These are phyloP conservation scores for Pyrocoelia pectoralis DNA, from an alignment of 2,888 invertebrate genomes.

Conservation along the genomic window DNA sequence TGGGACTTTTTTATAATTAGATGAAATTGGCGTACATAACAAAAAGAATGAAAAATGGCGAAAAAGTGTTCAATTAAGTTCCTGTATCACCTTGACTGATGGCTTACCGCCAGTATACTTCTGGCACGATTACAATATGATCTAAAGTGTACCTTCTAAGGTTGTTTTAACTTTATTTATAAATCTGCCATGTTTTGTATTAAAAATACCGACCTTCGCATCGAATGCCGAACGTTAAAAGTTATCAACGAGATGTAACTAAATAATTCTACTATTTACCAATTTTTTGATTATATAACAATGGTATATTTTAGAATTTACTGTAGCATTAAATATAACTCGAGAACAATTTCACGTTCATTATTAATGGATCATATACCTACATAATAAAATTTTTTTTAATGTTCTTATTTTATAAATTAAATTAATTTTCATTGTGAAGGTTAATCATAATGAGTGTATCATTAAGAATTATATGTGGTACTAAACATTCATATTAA, in stretches of 20 bases:
- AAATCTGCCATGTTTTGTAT: background rate
- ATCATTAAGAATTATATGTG: conserved; percentile 3
- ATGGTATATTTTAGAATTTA: background rate
- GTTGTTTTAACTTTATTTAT: background rate
- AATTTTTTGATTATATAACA: background rate
- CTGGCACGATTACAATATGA: background rate
- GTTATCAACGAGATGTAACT: conserved; percentile 1
- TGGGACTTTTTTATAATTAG: background rate
- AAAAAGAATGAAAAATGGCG: background rate
- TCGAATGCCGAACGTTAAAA: background rate
- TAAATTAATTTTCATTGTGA: conserved; percentile 6
- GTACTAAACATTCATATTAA: conserved; percentile 1
- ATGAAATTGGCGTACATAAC: background rate
- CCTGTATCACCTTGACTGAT: background rate
- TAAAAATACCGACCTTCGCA: background rate
- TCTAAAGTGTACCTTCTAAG: background rate
- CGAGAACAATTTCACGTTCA: conserved; percentile 3
- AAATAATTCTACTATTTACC: background rate
- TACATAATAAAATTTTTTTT: background rate
- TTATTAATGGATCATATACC: background rate
- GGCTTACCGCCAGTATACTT: background rate
- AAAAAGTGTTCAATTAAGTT: too few species aligned
- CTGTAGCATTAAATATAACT: background rate
- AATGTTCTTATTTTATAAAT: conserved; percentile 4
- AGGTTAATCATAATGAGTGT: conserved; percentile 1